Conservation (phyloP, 37 sponge, comb jelly and placozoan genomes). For the Crambe crambe region DNA sequence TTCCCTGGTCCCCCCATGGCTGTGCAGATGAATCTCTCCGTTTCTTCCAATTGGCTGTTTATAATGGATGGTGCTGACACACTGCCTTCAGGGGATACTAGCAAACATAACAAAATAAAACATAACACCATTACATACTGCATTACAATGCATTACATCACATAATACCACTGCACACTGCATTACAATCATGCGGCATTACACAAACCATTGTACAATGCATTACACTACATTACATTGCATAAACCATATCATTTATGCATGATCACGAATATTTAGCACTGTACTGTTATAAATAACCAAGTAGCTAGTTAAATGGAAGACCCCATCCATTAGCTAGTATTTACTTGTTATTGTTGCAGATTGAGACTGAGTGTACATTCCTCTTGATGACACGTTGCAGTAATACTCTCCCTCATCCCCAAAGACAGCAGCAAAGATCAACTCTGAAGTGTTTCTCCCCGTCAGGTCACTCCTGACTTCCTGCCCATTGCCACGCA, state of each 20-base stretch:
- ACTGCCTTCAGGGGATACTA: neutral
- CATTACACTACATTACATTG: no score
- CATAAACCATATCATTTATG: no score
- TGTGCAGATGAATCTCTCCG: neutral
- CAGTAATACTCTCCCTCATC: conserved; percentile 21
- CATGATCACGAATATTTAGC: no score
- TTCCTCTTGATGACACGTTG: neutral
- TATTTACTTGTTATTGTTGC: neutral
- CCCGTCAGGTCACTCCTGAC: neutral
- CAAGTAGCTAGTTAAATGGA: no score
- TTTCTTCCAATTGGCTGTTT: neutral
- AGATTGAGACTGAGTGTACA: neutral
- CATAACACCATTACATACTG: no score
- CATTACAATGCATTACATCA: no score
- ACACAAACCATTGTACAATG: no score
- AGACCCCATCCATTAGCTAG: no score
- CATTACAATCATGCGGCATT: no score
- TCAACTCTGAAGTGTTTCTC: neutral
- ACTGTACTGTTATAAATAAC: no score
- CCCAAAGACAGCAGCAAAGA: conserved; percentile 11
- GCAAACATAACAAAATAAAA: no score
- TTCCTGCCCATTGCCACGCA: neutral
- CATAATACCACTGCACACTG: no score
- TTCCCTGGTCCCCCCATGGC: neutral
- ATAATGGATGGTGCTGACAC: neutral